Base-by-base conservation (phyloP, 1,140 invertebrate genomes). In the Dinoponera quadriceps region DNA sequence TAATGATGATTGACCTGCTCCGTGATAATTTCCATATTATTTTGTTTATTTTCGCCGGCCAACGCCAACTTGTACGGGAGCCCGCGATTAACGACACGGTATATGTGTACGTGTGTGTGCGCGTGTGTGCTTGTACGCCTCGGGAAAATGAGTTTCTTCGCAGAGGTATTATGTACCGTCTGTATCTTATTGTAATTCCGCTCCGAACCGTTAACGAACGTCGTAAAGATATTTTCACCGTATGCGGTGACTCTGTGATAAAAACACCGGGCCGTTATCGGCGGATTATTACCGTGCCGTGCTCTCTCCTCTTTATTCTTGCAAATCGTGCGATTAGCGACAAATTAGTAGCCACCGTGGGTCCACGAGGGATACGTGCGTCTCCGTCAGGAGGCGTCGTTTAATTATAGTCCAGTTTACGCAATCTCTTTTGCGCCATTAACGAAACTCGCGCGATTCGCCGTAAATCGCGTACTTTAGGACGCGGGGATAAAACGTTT, bases 401-500 rank as follows among this genome's bases (percentile, higher is more conserved):
- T 80, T 80, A 80, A 80, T 80, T 80, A 80, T 80, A 80, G 33
- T 57, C 16, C 14, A 33, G 51, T 84, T 84, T 69, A 49, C 44
- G 66, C 73, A 22, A 59, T 55, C 60, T 27, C 49, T 85, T 73
- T 72, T 51, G 57, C 68, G 66, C 54, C 65, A 72, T 72, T 81
- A 71, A 54, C 25, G 54, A 80, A 29, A 25, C 25, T 59, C 73
- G 54, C 27, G 66, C 44, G 57, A 63, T 71, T 82, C 25, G 25
- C 48, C 7, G 63, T 82, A 71, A 73, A 65, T 82, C 80, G 66
- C 65, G 33, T 80, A 25, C 65, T 80, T 80, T 80, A 80, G 54
- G 20, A 22, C 33, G 18, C 3, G n/a, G 75, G 63, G 49, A 80
- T 68, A 80, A 44, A 29, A 16, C 25, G 29, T 59, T 80, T 59